Base-by-base conservation (phyloP, 2,113 vertebrate species). In the Edolisoma coerulescens region DNA sequence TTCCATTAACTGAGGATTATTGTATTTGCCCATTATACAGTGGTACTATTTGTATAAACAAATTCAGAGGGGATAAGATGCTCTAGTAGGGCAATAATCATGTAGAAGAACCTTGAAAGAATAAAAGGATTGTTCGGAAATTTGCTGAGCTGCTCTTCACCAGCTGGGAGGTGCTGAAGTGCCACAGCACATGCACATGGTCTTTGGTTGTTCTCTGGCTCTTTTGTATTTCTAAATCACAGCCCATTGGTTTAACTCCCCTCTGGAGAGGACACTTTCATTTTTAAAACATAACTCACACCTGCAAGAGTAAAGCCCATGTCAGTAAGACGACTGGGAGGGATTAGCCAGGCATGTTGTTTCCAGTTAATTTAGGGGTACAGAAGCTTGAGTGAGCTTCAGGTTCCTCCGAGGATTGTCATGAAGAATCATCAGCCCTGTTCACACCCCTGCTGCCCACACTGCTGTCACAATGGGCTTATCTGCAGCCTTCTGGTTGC, bases 361-460 rank as follows among this genome's bases (percentile, higher is more conserved):
- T 82, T 17, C 10, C 35, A 45, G 5, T 32, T 52, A 35, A 69
- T 81, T 89, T 53, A 57, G 49, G 32, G 13, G 3, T 65, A 7
- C 1, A 15, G 64, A 52, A 65, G 22, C 41, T 49, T 52, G 35
- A 44, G 13, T 18, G 73, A 94, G 32, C 57, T 87, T 57, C 73
- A 45, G 52, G 47, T 81, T 39, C 17, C 42, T 54, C 45, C 28
- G 35, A 64, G 21, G 21, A 20, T 37, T 41, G 19, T 24, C 50
- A 28, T 12, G 28, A 69, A 69, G 37, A 45, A 53, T 10, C 81
- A n/a, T 2, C 21, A 22, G 69, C 19, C 12, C 39, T 0, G 0
- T 50, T 69, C 42, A 41, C 3, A 16, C 19, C 10, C 32, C 81
- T 67, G 70, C 69, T 81, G 64, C 50, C 53, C 77, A 56, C 13